Base-by-base conservation (phyloP, 2,888 invertebrate genomes). In the Heliconius hortense region DNA sequence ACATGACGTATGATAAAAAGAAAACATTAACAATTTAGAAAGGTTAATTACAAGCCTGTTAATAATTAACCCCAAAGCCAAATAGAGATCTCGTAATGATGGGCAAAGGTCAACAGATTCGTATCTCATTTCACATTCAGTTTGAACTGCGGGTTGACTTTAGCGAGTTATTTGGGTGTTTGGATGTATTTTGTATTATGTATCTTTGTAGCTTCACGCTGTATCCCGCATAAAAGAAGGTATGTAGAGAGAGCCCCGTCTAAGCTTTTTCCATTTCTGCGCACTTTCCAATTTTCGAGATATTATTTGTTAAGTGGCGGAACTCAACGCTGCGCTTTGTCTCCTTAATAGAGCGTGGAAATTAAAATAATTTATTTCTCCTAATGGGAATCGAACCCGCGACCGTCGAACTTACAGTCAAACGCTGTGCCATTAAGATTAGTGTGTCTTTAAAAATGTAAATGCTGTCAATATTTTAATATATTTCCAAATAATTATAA, bases 41-140 rank as follows among this genome's bases (percentile, higher is more conserved):
- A 35, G 21, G 11, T 4, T 64, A 64, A 64, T 66, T 39, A 39
- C 7, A 66, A 39, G 15, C 7, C 15, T 24, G 66, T 39, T 24
- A 39, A 26, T 66, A 66, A 66, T 66, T 39, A 24, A 43, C 66
- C 56, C 35, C 5, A 56, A 56, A 69, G 31, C 69, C 31, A 56
- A 66, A 69, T 24, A 56, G 69, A 56, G 31, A 68, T n/a, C 21
- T 48, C 48, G 53, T 15, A 66, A 24, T 24, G 35, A 56, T 11
- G 56, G 4, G 15, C 24, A 69, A 56, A 69, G 56, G 35, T 69
- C 56, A 69, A 56, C 31, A 31, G 56, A 35, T 69, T 56, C 53
- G 56, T 35, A 31, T 69, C 69, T 69, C n/a, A 69, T 69, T 69
- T 69, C 69, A 56, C 31, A 69, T 56, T 69, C 31, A 66, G 43